These are phyloP conservation scores for Fundulus diaphanus DNA, from an alignment of 2,797 vertebrate genomes.

Conservation along the genomic window DNA sequence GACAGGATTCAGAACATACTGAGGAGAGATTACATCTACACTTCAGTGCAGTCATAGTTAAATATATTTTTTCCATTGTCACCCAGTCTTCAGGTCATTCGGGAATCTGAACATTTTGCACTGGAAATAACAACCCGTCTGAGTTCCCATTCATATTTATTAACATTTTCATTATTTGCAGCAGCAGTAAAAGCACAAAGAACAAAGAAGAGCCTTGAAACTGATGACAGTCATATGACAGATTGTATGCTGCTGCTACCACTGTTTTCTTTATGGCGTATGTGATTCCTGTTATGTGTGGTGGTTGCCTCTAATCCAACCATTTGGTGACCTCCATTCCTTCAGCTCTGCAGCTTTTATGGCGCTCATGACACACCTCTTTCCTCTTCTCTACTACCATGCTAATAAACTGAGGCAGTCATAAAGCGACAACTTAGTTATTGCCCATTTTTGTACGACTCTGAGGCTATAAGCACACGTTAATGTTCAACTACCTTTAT, in stretches of 20 bases:
- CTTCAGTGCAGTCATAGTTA: too few species aligned
- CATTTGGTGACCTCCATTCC: background rate
- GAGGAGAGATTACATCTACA: background rate
- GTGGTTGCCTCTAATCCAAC: background rate
- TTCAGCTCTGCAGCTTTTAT: background rate
- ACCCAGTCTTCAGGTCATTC: background rate
- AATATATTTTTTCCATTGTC: background rate
- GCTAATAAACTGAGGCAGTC: background rate
- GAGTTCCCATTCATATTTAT: background rate
- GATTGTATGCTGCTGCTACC: background rate
- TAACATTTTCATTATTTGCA: background rate
- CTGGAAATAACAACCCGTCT: background rate
- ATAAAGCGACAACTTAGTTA: background rate
- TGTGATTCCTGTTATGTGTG: background rate
- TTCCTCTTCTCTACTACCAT: background rate
- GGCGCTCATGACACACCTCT: background rate
- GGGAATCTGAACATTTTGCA: background rate
- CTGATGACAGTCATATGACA: constrained; percentile 3
- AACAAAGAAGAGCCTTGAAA: background rate
- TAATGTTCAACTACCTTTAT: background rate
- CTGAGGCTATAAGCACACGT: background rate
- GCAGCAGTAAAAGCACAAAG: background rate
- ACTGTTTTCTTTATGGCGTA: background rate
- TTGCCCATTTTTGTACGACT: background rate
- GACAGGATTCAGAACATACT: too few species aligned